Evolutionary conservation across 53 echinoderm and acorn worm genomes (phyloP).

Genomic region (Luidia sarsii): DNA sequence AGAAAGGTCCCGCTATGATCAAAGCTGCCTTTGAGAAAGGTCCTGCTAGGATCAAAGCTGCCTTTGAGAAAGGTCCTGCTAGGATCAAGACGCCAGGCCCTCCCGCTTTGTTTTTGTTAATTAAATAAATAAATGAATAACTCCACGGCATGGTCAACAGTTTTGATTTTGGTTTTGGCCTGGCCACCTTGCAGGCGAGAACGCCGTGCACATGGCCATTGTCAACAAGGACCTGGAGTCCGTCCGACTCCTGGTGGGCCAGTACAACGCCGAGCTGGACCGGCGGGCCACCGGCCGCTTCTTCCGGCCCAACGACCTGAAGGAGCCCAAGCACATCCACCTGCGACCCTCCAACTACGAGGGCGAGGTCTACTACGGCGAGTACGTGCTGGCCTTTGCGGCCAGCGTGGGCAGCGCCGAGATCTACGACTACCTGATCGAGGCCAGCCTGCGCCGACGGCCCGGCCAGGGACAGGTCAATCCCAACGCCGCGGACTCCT

Average conservation of each 20-base stretch:
- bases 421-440: slow-evolving; percentile 77
- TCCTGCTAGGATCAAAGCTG: too few relatives aligned
- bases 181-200: slow-evolving; percentile 56
- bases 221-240: slow-evolving; percentile 74
- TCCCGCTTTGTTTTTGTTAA: too few relatives aligned
- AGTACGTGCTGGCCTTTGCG: slow-evolving; percentile 83
- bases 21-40: too few relatives aligned
- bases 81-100: too few relatives aligned
- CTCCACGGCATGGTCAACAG: too few relatives aligned
- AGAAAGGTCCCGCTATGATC: too few relatives aligned
- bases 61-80: too few relatives aligned
- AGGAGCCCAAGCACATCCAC: slow-evolving; percentile 15
- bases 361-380: slow-evolving; percentile 74
- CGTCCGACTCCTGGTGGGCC: slow-evolving; percentile 59
- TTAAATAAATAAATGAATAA: too few relatives aligned
- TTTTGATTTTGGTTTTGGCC: neutral
- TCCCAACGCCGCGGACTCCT: slow-evolving; percentile 74
- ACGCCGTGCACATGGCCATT: slow-evolving; percentile 73
- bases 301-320: slow-evolving; percentile 63
- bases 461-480: slow-evolving; percentile 62
- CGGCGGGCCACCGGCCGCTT: slow-evolving; percentile 79
- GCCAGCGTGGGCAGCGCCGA: slow-evolving; percentile 72
- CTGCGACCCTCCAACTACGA: slow-evolving; percentile 33
- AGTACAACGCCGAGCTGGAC: slow-evolving; percentile 56
- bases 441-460: slow-evolving; percentile 33